phyloP scores from a whole-genome alignment of 2,888 invertebrate genomes.

The Spisula solida region DNA sequence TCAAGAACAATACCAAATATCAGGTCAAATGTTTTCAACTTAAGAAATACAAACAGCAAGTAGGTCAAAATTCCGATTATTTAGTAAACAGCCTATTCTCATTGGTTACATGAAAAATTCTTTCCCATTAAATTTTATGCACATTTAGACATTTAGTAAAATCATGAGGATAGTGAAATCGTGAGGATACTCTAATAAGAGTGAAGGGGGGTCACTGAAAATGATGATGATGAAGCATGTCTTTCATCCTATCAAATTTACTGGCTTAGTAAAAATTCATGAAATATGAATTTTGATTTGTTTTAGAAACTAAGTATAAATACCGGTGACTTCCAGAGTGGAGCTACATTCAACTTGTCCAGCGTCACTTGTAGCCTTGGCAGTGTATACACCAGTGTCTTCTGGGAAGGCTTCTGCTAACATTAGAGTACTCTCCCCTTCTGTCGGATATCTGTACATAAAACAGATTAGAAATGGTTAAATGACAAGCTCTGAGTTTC shows the following conservation, averaged over 20 bases:
- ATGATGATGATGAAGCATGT: too few species aligned
- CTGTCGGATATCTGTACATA: slow-evolving; percentile 70
- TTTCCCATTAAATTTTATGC: too few species aligned
- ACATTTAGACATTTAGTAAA: too few species aligned
- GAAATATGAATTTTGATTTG: too few species aligned
- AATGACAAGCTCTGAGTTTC: neutral
- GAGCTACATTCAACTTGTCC: slow-evolving; percentile 90
- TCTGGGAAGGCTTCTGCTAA: slow-evolving; percentile 88
- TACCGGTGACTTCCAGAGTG: slow-evolving; percentile 81
- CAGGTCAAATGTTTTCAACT: too few species aligned
- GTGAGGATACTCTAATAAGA: too few species aligned
- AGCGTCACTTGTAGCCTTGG: slow-evolving; percentile 91
- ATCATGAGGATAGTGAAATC: too few species aligned
- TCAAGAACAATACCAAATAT: slow-evolving; percentile 1
- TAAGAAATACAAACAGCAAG: too few species aligned
- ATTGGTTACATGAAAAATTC: too few species aligned
- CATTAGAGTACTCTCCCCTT: slow-evolving; percentile 81
- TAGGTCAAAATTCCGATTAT: neutral
- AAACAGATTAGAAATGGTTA: neutral
- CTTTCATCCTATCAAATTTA: too few species aligned
- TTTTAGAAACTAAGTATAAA: slow-evolving; percentile 12
- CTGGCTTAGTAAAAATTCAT: too few species aligned
- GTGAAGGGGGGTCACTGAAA: too few species aligned
- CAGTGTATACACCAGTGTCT: slow-evolving; percentile 94
- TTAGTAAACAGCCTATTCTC: neutral